Evolutionary conservation across 1,140 invertebrate species (phyloP).

Genomic region (Heliothis virescens): DNA sequence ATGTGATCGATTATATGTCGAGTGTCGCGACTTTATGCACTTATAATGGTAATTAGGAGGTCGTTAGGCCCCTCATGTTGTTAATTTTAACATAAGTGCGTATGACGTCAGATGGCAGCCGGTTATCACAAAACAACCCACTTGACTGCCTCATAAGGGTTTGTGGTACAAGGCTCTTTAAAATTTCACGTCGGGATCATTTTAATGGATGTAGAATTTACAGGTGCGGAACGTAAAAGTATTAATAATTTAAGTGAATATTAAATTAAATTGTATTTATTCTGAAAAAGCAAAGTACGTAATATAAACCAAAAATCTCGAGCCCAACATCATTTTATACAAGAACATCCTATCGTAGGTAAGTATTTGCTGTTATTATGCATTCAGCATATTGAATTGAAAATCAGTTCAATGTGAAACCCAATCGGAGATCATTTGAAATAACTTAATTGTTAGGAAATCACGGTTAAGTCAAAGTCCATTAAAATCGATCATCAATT

Average conservation of each 20-base stretch:
- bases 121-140: slow-evolving; percentile 37
- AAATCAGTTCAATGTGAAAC: no score
- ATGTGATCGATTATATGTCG: slow-evolving; percentile 38
- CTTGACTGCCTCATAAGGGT: slow-evolving; percentile 33
- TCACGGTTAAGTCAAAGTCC: no score
- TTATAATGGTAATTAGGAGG: slow-evolving; percentile 35
- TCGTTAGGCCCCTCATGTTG: slow-evolving; percentile 10
- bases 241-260: slow-evolving; percentile 14
- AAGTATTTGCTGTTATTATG: no score
- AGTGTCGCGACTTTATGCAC: slow-evolving; percentile 20
- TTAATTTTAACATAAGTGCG: slow-evolving; percentile 17
- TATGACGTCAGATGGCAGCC: slow-evolving; percentile 28
- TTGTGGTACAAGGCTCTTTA: slow-evolving; percentile 41
- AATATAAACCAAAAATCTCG: no score
- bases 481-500: not conserved
- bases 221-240: not conserved
- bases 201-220: slow-evolving; percentile 30
- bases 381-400: no score
- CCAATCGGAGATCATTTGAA: no score
- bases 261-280: not conserved
- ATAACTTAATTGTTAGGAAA: no score
- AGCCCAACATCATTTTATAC: no score
- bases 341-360: no score
- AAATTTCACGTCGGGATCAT: slow-evolving; percentile 38
- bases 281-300: not conserved